A percentile compares a stretch with the other conserved stretches of the same genome.
phyloP scores from a whole-genome alignment of 2,888 invertebrate species.

The Mystacides longicornis region DNA sequence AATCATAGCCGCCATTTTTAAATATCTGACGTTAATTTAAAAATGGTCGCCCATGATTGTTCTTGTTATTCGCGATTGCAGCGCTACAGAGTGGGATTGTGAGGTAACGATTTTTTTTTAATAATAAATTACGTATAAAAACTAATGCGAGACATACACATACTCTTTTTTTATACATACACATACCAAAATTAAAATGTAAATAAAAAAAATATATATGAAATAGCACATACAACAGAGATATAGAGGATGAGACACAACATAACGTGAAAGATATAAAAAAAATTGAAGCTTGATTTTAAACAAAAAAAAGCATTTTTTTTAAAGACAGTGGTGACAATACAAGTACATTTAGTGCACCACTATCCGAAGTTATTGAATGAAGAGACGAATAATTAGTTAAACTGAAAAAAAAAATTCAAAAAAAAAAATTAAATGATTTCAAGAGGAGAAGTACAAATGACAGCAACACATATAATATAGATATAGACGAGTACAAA shows the following conservation, averaged over 20 bases:
- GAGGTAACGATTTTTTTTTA: conserved; percentile 21
- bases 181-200: conserved; percentile 50
- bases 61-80: no score
- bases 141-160: conserved; percentile 42
- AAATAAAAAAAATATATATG: conserved; percentile 18
- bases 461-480: conserved; percentile 14
- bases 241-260: conserved; percentile 32
- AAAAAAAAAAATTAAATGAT: conserved; percentile 6
- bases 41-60: no score
- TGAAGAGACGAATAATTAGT: neutral
- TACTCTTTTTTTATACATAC: conserved; percentile 51
- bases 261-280: conserved; percentile 18
- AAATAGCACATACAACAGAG: conserved; percentile 43
- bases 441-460: conserved; percentile 9
- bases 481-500: conserved; percentile 32
- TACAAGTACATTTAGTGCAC: no score
- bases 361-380: neutral
- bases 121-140: conserved; percentile 17
- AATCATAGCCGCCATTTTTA: no score
- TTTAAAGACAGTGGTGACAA: no score
- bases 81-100: conserved; percentile 9
- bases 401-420: neutral
- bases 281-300: no score
- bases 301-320: no score
- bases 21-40: no score